Evolutionary conservation across 2,888 invertebrate species (phyloP).

Genomic region (Dexiosoma caninum): DNA sequence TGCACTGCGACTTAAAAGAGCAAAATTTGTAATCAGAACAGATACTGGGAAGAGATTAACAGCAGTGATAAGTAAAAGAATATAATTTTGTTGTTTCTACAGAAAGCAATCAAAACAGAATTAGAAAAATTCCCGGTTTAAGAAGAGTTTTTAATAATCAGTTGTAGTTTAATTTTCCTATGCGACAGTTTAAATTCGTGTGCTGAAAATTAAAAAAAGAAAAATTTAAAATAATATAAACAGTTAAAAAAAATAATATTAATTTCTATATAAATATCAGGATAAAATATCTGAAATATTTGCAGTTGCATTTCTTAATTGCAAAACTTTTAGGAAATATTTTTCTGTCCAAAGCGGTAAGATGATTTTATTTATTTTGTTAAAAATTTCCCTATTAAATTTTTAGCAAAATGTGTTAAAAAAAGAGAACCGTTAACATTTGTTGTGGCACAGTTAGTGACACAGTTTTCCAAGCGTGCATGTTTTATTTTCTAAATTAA

Average conservation of each 20-base stretch:
- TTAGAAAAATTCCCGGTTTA: conserved; percentile 24
- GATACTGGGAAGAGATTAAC: neutral
- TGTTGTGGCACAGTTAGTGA: neutral
- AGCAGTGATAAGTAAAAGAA: conserved; percentile 9
- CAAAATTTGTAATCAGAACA: neutral
- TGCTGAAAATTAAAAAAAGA: neutral
- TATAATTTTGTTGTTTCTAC: neutral
- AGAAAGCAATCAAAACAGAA: conserved; percentile 14
- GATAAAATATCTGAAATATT: no score
- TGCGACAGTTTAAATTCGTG: conserved; percentile 26
- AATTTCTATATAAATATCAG: no score
- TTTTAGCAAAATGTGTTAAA: neutral
- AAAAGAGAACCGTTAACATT: conserved; percentile 28
- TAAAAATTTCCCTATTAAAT: neutral
- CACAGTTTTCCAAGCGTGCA: neutral
- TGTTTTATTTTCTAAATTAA: neutral
- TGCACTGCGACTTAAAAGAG: no score
- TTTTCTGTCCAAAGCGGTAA: neutral
- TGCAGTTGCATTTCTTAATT: neutral
- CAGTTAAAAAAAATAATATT: neutral
- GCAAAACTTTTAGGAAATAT: no score
- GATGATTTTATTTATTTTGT: neutral
- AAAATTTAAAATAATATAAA: neutral
- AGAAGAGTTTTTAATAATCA: conserved; percentile 12
- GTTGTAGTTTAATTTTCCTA: conserved; percentile 46